Conservation (phyloP, 1,140 invertebrate species). For the Bursaphelenchus mucronatus region DNA sequence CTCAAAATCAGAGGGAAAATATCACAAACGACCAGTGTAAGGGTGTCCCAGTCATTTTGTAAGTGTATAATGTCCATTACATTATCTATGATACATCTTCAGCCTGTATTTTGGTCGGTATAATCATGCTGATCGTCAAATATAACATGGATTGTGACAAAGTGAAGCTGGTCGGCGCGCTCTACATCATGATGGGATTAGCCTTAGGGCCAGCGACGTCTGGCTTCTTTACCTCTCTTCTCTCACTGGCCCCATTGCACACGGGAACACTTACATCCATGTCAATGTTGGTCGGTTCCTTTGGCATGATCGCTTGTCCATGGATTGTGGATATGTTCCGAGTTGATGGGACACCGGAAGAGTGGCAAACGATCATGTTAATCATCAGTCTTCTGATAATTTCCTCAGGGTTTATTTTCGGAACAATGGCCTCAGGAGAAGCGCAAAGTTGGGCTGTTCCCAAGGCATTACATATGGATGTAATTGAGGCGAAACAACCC, state of each 20-base stretch:
- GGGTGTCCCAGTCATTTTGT: conserved; percentile 11
- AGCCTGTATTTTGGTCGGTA: background rate
- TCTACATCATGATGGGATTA: conserved; percentile 21
- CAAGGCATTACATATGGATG: no score
- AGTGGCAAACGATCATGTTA: conserved; percentile 23
- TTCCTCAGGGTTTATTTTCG: conserved; percentile 4
- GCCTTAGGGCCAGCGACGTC: conserved; percentile 16
- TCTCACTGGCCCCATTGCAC: conserved; percentile 19
- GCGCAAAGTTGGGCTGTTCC: background rate
- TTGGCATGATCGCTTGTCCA: conserved; percentile 22
- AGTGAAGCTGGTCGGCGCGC: conserved; percentile 1
- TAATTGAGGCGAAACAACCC: no score
- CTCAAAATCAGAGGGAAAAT: conserved; percentile 12
- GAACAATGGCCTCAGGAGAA: conserved; percentile 19
- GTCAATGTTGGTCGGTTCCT: conserved; percentile 25
- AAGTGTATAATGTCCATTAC: background rate
- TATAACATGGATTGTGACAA: conserved; percentile 8
- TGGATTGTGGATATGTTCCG: conserved; percentile 21
- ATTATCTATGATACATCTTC: background rate
- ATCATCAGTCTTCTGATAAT: conserved; percentile 12
- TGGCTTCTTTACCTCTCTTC: conserved; percentile 19
- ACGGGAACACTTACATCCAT: conserved; percentile 14
- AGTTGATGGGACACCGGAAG: conserved; percentile 21
- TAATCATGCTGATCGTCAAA: conserved; percentile 4
- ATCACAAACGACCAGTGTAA: conserved; percentile 23